These are phyloP conservation scores for Tenthredo scrophulariae DNA, from an alignment of 2,888 invertebrate genomes.

Conservation along the genomic window DNA sequence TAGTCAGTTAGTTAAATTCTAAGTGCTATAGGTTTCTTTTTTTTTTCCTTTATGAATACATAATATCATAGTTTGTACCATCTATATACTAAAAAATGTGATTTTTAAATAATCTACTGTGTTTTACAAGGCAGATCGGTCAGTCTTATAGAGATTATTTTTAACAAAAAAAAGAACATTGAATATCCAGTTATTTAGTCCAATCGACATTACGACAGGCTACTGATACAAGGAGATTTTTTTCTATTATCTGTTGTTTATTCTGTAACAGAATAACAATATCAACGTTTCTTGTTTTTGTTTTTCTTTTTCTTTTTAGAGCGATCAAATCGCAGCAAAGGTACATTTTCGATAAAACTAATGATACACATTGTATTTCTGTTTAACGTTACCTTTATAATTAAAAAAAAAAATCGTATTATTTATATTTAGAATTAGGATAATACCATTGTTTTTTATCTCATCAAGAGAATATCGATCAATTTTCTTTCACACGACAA, in stretches of 20 bases:
- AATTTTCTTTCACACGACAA: not conserved
- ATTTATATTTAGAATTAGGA: not conserved
- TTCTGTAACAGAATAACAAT: not conserved
- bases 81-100: conserved; percentile 23
- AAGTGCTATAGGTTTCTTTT: not conserved
- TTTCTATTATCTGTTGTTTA: not conserved
- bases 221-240: conserved; percentile 19
- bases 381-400: conserved; percentile 4
- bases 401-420: not conserved
- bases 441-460: not conserved
- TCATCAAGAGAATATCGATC: not conserved
- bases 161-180: conserved; percentile 20
- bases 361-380: not conserved
- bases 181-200: not conserved
- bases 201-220: conserved; percentile 1
- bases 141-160: conserved; percentile 68
- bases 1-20: conserved; percentile 3
- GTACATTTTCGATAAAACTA: conserved; percentile 6
- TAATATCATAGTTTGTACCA: conserved; percentile 40
- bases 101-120: conserved; percentile 40
- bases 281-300: not conserved
- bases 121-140: conserved; percentile 70
- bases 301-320: not conserved
- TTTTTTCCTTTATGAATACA: not conserved
- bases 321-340: conserved; percentile 24